Evolutionary conservation across 2,113 vertebrate genomes (phyloP), one percentile per base, ranked within the genome.

Genomic region (Pygathrix nemaeus): DNA sequence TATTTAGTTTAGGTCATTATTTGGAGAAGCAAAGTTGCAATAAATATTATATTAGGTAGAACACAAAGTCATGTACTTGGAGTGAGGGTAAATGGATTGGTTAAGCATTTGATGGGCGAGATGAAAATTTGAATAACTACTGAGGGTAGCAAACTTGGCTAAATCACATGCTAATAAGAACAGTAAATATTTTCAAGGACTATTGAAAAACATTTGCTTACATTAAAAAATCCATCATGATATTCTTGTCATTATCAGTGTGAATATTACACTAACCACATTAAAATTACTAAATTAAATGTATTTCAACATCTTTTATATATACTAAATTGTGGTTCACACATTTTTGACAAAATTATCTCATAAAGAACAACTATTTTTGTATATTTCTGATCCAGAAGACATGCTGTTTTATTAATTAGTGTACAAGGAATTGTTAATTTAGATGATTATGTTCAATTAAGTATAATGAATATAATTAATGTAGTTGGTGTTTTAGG

Each of bases 391-490:
- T 97, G 68, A 97, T 97, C 35, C 88, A 98, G 97, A 97, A 98
- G 95, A 94, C 98, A 96, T 98, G 98, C 97, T 98, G 97, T 80
- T 98, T 98, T 98, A 98, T 98, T 99, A 98, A 98, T 98, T 98
- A 98, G 90, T 93, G 40, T 98, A 98, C 95, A 98, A 98, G 79
- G 89, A 98, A 98, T 97, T 98, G 87, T 98, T 98, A 98, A 52
- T 88, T 98, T 98, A 98, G 88, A 98, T 98, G 94, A 97, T 98
- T 98, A 97, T 97, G 87, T 98, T 98, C 96, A 98, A 98, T 98
- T 99, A 98, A 97, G 85, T 96, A 93, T 98, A 98, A 98, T 97
- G 95, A 98, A 98, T 96, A 87, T 97, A 98, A 99, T 99, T 98
- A 98, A 98, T 98, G 97, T 80, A 92, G 96, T 90, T 98, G 95